A percentile compares a stretch with the other conserved stretches of the same genome.
These are phyloP conservation scores for Eudyptes chrysolophus DNA, from an alignment of 2,113 vertebrate species.

Conservation along the genomic window DNA sequence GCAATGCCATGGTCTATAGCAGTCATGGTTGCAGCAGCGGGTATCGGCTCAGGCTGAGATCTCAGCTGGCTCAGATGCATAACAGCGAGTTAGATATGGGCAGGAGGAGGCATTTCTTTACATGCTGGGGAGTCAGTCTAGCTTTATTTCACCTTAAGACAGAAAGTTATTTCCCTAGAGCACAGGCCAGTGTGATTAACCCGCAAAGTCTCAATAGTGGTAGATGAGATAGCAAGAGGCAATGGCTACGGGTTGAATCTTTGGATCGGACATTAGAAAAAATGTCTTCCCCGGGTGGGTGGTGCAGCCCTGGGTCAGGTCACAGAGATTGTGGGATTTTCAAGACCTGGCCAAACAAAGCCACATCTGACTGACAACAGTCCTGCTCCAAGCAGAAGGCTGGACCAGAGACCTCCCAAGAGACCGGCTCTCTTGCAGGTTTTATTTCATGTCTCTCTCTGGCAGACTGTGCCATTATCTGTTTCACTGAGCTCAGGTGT, in stretches of 20 bases:
- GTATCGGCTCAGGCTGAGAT: background rate
- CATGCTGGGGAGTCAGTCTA: background rate
- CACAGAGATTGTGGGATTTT: background rate
- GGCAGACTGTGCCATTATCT: background rate
- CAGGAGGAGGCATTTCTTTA: background rate
- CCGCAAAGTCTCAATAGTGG: background rate
- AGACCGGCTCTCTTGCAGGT: background rate
- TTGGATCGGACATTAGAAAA: background rate
- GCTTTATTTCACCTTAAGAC: background rate
- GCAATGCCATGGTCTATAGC: background rate
- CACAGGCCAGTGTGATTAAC: background rate
- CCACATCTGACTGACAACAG: background rate
- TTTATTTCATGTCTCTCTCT: background rate
- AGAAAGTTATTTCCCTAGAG: background rate
- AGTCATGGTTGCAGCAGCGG: background rate
- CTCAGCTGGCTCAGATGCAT: rapidly evolving
- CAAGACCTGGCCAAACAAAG: background rate
- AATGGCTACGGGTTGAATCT: background rate
- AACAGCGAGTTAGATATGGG: rapidly evolving
- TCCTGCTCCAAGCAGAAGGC: background rate
- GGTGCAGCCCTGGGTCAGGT: background rate
- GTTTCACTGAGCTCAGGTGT: background rate
- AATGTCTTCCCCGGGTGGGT: rapidly evolving
- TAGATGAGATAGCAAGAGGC: background rate
- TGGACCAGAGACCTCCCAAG: background rate